A percentile compares a stretch with the other conserved stretches of the same genome.
Evolutionary conservation across 2,888 invertebrate species (phyloP).

Genomic region (Tetanocera ferruginea): DNA sequence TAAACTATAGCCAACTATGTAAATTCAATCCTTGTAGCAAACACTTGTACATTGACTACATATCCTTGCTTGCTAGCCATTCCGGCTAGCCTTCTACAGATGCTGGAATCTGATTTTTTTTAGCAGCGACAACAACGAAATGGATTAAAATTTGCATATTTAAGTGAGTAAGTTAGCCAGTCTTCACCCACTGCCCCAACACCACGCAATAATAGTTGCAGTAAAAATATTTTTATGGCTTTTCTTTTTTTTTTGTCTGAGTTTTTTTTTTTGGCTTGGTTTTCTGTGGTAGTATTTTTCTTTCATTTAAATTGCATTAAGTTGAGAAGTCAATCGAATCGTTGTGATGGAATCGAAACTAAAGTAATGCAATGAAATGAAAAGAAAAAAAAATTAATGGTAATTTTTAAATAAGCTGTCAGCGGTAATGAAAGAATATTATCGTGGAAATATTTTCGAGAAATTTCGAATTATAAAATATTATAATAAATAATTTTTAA

Average conservation of each 20-base stretch:
- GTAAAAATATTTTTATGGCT: no score
- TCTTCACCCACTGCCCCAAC: not conserved
- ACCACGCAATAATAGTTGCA: not conserved
- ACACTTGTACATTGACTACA: not conserved
- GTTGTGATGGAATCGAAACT: no score
- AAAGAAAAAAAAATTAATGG: no score
- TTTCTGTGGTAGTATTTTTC: not conserved
- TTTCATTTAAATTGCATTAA: not conserved
- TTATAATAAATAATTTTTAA: no score
- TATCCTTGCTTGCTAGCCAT: not conserved
- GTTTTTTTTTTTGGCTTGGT: no score
- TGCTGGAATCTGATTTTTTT: not conserved
- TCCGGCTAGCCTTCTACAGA: not conserved
- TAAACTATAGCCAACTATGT: no score
- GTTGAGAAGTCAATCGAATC: no score
- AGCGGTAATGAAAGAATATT: no score
- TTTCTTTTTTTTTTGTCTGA: not conserved
- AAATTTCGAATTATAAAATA: no score
- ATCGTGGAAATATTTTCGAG: no score
- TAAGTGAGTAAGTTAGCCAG: not conserved
- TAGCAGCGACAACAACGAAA: not conserved
- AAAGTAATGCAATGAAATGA: no score
- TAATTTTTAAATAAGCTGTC: no score
- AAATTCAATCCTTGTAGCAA: not conserved
- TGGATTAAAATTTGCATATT: slow-evolving; percentile 14